Base-by-base conservation (phyloP, 2,888 invertebrate genomes). In the Drosophila falleni region DNA sequence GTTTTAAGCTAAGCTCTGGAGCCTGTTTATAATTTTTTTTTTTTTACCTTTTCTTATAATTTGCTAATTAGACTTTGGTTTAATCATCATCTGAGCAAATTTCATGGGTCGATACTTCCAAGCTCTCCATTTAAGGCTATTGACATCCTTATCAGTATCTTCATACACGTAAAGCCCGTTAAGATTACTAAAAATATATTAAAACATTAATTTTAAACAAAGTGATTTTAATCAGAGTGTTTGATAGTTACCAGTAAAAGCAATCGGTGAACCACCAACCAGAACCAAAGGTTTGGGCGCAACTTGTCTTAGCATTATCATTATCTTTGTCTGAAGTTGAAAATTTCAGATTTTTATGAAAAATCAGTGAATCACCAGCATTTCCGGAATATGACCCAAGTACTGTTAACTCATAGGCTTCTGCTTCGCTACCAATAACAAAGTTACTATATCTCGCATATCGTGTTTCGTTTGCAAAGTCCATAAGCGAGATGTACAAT, bases 221-320 rank as follows among this genome's bases (percentile, higher is more conserved):
- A n/a, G n/a, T n/a, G n/a, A n/a, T n/a, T n/a, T n/a, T n/a, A n/a
- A 5, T 26, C 23, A 2, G 1, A 31, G 16, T 41, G 9, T 9
- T 42, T 42, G 1, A 1, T 33, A 19, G 13, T 74, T 81, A 94
- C 94, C 94, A 94, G 73, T 94, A 94, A 78, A 95, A 95, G 76
- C 95, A 95, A 41, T 94, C 94, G 87, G 95, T 15, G 16, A 69
- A 95, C 96, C 96, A 96, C 96, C 95, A 96, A 1, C 94, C 95
- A 0, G 95, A 96, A 1, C 94, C 94, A 78, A 95, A 95, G 53
- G 94, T 93, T 42, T 92, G 90, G 0, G 95, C 95, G 90, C 96
- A 96, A 60, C n/a, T n/a, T n/a, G n/a, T n/a, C n/a, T 94, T 94
- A 1, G 1, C 3, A 94, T 95, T 95, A 13, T 93, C 93, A 82